Evolutionary conservation across 2,797 vertebrate species (phyloP).

Genomic region (Clarias laeviceps): DNA sequence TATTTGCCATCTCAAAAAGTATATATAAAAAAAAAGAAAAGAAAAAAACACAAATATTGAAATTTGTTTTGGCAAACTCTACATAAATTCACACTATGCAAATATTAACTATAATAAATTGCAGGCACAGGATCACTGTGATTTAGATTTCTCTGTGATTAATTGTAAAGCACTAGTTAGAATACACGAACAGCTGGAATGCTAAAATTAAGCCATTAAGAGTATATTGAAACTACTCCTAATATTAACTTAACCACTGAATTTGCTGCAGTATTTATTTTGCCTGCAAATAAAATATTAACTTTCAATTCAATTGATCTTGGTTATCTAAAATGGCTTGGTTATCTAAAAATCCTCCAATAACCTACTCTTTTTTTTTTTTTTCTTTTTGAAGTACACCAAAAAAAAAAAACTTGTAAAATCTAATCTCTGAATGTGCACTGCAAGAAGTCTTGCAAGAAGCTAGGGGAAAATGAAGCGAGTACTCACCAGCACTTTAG

Average conservation of each 20-base stretch:
- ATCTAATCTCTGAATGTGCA: not conserved
- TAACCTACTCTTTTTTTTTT: too few relatives aligned
- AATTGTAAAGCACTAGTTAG: too few relatives aligned
- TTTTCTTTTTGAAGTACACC: not conserved
- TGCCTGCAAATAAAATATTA: not conserved
- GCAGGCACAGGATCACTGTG: too few relatives aligned
- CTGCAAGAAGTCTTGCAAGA: not conserved
- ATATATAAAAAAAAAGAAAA: too few relatives aligned
- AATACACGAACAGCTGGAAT: not conserved
- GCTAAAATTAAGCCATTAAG: not conserved
- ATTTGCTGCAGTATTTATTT: not conserved
- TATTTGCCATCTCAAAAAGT: too few relatives aligned
- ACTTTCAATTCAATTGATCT: not conserved
- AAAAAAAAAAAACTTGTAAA: not conserved
- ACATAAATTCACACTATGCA: too few relatives aligned
- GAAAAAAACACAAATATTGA: too few relatives aligned
- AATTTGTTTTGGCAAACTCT: too few relatives aligned
- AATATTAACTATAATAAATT: too few relatives aligned
- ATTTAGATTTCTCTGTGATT: too few relatives aligned
- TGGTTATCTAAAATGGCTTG: not conserved
- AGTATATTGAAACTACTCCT: not conserved
- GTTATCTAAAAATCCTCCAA: too few relatives aligned
- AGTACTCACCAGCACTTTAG: conserved; percentile 94
- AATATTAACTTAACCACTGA: not conserved
- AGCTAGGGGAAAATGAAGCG: conserved; percentile 28